A percentile compares a stretch with the other conserved stretches of the same genome.
Evolutionary conservation across 2,113 vertebrate species (phyloP).

Genomic region (Paratilapia polleni): DNA sequence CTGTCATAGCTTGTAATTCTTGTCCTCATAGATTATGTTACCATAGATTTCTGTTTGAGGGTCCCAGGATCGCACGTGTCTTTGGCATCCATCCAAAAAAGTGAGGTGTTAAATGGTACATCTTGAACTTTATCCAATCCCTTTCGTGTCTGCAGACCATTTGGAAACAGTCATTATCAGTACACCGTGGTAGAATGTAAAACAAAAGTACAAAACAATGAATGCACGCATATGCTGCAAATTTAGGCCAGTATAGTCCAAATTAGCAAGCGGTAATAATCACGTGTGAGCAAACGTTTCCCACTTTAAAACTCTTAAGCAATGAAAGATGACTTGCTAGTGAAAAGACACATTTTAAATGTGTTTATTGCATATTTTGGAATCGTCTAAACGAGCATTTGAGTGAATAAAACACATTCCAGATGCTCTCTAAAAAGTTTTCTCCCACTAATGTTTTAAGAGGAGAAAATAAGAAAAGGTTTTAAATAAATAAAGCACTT

Average conservation of each 20-base stretch:
- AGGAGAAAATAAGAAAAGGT: not conserved
- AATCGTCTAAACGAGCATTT: not conserved
- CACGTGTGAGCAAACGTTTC: not conserved
- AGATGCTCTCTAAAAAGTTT: not conserved
- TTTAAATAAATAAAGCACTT: not conserved
- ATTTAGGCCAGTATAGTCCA: not conserved
- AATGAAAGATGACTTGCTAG: no score
- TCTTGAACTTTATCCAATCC: not conserved
- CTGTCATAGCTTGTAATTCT: not conserved
- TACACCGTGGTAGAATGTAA: not conserved
- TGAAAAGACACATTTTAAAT: not conserved
- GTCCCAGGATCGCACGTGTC: slow-evolving; percentile 72
- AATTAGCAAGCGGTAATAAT: no score
- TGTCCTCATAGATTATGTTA: slow-evolving; percentile 32
- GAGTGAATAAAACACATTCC: not conserved
- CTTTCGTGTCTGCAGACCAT: slow-evolving; percentile 49
- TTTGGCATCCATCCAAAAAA: slow-evolving; percentile 47
- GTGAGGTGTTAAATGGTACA: not conserved
- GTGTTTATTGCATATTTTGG: not conserved
- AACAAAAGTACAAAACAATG: not conserved
- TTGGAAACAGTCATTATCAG: not conserved
- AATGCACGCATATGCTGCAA: no score
- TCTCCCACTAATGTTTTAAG: not conserved
- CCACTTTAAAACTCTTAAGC: not conserved
- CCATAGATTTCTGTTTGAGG: slow-evolving; percentile 42